phyloP scores from a whole-genome alignment of 2,113 vertebrate genomes.

The Alethe castanea region DNA sequence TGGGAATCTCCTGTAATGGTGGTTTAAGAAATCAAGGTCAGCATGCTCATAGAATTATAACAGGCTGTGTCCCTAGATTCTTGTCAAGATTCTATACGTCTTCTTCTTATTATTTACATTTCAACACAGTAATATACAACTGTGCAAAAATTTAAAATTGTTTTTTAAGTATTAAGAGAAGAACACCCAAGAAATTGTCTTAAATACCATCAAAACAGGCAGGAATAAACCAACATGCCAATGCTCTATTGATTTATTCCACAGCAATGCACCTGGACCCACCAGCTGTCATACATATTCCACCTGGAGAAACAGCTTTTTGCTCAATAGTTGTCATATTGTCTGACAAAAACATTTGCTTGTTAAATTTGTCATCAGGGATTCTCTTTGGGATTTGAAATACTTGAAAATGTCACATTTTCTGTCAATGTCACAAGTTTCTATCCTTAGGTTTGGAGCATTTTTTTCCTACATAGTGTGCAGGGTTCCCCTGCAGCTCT shows the following conservation, averaged over 20 bases:
- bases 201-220: neutral
- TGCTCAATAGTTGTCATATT: neutral
- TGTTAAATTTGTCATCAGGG: neutral
- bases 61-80: neutral
- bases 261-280: neutral
- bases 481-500: neutral
- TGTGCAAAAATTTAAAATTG: neutral
- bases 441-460: neutral
- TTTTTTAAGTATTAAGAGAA: neutral
- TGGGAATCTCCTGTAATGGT: neutral
- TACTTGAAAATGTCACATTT: neutral
- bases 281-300: neutral
- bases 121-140: neutral
- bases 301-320: slow-evolving; percentile 29
- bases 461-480: neutral
- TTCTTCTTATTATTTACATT: neutral
- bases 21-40: neutral
- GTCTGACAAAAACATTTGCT: slow-evolving; percentile 23
- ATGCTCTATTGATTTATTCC: neutral
- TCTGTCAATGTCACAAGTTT: neutral
- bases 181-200: neutral
- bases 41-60: neutral
- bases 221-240: neutral
- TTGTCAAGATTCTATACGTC: neutral
- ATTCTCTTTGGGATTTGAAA: neutral